Percentiles rank a stretch among this genome's conserved stretches.
These are phyloP conservation scores for Bradysia coprophila DNA, from an alignment of 1,140 invertebrate genomes.

Conservation along the genomic window DNA sequence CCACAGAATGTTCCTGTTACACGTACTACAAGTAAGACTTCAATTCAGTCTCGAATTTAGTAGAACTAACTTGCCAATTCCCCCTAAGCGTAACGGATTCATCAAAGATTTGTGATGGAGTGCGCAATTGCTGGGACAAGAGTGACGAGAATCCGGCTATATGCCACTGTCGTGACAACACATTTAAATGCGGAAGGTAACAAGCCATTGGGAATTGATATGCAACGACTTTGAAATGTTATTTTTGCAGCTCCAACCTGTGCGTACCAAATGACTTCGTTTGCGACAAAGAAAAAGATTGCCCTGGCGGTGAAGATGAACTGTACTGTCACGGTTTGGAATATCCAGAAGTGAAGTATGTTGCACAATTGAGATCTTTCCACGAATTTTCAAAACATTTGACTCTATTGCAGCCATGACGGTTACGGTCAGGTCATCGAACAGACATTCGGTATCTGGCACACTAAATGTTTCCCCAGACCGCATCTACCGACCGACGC, in stretches of 20 bases:
- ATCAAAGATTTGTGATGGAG: conserved; percentile 53
- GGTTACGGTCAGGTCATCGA: conserved; percentile 32
- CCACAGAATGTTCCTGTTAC: conserved; percentile 38
- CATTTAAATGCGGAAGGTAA: conserved; percentile 30
- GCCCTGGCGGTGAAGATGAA: conserved; percentile 50
- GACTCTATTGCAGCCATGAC: conserved; percentile 16
- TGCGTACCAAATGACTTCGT: conserved; percentile 50
- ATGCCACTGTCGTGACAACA: conserved; percentile 36
- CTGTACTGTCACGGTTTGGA: conserved; percentile 25
- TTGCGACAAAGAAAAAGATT: conserved; percentile 50
- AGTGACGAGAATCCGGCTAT: conserved; percentile 48
- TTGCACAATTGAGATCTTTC: conserved; percentile 6
- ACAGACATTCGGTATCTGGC: conserved; percentile 34
- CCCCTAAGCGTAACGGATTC: conserved; percentile 30
- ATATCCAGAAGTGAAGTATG: conserved; percentile 12
- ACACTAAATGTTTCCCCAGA: conserved; percentile 31
- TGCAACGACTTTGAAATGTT: conserved; percentile 1
- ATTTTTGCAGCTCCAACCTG: conserved; percentile 11
- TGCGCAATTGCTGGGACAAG: conserved; percentile 58
- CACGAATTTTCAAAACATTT: too few species aligned
- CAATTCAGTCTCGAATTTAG: neutral
- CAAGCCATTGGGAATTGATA: neutral
- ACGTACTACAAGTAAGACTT: conserved; percentile 35
- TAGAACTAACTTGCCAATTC: neutral
- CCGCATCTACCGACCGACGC: conserved; percentile 12